Conservation (phyloP, 1,140 invertebrate genomes). For the Papilio aristodemus region DNA sequence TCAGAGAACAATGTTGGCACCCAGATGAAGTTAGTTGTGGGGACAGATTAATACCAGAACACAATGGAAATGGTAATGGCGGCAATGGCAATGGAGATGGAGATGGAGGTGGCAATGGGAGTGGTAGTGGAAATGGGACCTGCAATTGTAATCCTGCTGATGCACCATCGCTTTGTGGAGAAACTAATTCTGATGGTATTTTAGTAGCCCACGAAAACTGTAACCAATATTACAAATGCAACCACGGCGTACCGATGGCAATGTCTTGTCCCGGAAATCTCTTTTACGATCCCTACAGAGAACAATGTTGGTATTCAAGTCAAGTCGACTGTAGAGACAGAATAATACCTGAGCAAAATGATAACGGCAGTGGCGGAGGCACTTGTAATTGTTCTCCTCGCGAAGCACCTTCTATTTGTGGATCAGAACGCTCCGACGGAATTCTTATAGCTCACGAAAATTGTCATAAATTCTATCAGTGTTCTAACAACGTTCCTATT, state of each 20-base stretch:
- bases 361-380: background rate
- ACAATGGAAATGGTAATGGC: slow-evolving; percentile 14
- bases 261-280: slow-evolving; percentile 69
- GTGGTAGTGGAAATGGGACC: slow-evolving; percentile 21
- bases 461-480: slow-evolving; percentile 24
- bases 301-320: slow-evolving; percentile 82
- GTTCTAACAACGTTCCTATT: slow-evolving; percentile 29
- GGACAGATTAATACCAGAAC: slow-evolving; percentile 41
- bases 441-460: slow-evolving; percentile 23
- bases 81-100: slow-evolving; percentile 30
- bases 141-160: slow-evolving; percentile 45
- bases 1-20: slow-evolving; percentile 82
- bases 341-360: slow-evolving; percentile 34
- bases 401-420: slow-evolving; percentile 36
- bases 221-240: slow-evolving; percentile 52
- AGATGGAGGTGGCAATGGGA: slow-evolving; percentile 25
- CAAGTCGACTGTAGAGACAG: slow-evolving; percentile 71
- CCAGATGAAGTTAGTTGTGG: slow-evolving; percentile 77
- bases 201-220: slow-evolving; percentile 53
- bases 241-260: slow-evolving; percentile 40
- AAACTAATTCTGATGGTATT: slow-evolving; percentile 40
- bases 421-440: background rate
- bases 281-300: slow-evolving; percentile 80
- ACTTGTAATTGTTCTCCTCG: slow-evolving; percentile 43
- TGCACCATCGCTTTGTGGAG: slow-evolving; percentile 44